A percentile compares a stretch with the other conserved stretches of the same genome.
These are phyloP conservation scores for Calliphora vomitoria DNA, from an alignment of 2,888 invertebrate genomes.

Conservation along the genomic window DNA sequence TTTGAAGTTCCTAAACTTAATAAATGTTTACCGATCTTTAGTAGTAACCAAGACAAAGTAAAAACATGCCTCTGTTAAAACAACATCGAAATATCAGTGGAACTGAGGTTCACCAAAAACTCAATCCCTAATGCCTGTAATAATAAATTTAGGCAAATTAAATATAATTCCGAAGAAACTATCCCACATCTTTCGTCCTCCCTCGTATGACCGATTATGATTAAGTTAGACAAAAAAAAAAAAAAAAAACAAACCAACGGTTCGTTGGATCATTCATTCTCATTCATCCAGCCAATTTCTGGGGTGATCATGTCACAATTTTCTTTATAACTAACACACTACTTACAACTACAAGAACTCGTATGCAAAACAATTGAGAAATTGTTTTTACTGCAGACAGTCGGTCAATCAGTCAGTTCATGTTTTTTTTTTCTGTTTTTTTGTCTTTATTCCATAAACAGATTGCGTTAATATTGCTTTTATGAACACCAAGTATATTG, in stretches of 20 bases:
- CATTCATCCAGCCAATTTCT: slow-evolving; percentile 65
- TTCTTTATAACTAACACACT: slow-evolving; percentile 47
- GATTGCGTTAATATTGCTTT: slow-evolving; percentile 49
- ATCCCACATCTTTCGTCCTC: background rate
- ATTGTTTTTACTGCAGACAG: slow-evolving; percentile 52
- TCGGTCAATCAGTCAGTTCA: slow-evolving; percentile 19
- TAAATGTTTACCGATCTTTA: too few relatives aligned
- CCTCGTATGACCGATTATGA: slow-evolving; percentile 37
- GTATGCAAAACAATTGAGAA: slow-evolving; percentile 66
- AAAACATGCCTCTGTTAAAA: too few relatives aligned
- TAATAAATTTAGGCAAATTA: too few relatives aligned
- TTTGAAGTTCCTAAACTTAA: too few relatives aligned
- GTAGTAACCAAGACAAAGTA: too few relatives aligned
- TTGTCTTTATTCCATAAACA: slow-evolving; percentile 26
- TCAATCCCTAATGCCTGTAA: too few relatives aligned
- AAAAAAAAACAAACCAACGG: slow-evolving; percentile 1
- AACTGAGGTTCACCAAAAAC: too few relatives aligned
- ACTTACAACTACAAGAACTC: slow-evolving; percentile 39
- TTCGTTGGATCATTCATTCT: slow-evolving; percentile 38
- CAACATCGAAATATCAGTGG: too few relatives aligned
- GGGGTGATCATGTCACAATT: slow-evolving; percentile 72
- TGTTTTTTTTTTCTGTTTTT: background rate
- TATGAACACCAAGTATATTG: slow-evolving; percentile 50
- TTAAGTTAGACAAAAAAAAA: slow-evolving; percentile 2
- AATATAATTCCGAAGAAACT: too few relatives aligned